Conservation (phyloP, 2,888 invertebrate genomes). For the Congeria kusceri region DNA sequence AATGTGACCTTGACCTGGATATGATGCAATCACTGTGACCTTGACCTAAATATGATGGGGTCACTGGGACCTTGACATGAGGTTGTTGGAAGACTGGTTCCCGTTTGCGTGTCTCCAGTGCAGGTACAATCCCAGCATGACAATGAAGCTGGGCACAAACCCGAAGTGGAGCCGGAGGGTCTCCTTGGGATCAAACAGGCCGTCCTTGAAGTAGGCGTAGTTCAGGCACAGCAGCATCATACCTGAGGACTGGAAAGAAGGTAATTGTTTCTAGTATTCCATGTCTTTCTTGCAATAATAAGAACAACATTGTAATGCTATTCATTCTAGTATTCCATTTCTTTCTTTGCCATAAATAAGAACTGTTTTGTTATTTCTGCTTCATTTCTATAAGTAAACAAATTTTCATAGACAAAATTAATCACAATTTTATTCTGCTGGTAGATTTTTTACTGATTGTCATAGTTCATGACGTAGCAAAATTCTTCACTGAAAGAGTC, state of each 20-base stretch:
- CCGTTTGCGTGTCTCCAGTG: conserved; percentile 27
- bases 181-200: conserved; percentile 33
- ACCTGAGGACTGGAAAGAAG: conserved; percentile 25
- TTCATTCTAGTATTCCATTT: too few relatives aligned
- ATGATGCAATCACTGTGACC: not conserved
- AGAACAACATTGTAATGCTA: too few relatives aligned
- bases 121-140: conserved; percentile 47
- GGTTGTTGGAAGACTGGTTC: conserved; percentile 33
- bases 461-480: too few relatives aligned
- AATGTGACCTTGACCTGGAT: not conserved
- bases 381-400: too few relatives aligned
- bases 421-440: too few relatives aligned
- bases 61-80: conserved; percentile 53
- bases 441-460: too few relatives aligned
- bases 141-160: conserved; percentile 41
- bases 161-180: conserved; percentile 45
- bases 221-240: conserved; percentile 39
- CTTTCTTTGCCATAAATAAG: too few relatives aligned
- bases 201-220: conserved; percentile 51
- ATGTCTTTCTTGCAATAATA: too few relatives aligned
- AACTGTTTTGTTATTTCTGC: too few relatives aligned
- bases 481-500: too few relatives aligned
- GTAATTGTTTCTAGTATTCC: too few relatives aligned
- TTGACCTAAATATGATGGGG: not conserved
- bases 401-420: too few relatives aligned